phyloP scores from a whole-genome alignment of 2,888 invertebrate species.

The Epicampocera succincta region DNA sequence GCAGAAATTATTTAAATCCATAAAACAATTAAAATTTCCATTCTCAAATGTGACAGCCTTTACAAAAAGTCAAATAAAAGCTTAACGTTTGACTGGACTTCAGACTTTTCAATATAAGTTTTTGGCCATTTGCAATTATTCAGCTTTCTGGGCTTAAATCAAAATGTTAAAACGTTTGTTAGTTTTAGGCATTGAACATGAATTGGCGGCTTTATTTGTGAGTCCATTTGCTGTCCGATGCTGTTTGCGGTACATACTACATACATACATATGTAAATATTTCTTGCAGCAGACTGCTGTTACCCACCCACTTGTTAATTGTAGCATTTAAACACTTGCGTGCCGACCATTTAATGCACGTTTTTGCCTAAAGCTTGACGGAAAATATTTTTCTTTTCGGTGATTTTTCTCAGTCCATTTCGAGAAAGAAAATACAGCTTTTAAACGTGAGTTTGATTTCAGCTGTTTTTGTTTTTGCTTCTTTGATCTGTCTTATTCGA shows the following conservation, averaged over 20 bases:
- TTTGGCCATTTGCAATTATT: neutral
- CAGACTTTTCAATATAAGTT: slow-evolving; percentile 3
- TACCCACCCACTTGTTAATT: slow-evolving; percentile 69
- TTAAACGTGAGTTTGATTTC: slow-evolving; percentile 19
- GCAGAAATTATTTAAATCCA: slow-evolving; percentile 8
- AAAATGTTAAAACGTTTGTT: slow-evolving; percentile 12
- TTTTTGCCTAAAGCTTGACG: slow-evolving; percentile 55
- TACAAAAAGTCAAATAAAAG: slow-evolving; percentile 8
- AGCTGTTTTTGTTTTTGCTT: neutral
- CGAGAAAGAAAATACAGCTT: neutral
- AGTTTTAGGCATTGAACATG: slow-evolving; percentile 23
- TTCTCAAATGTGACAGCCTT: slow-evolving; percentile 45
- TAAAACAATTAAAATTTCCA: slow-evolving; percentile 60
- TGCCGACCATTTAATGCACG: slow-evolving; percentile 67
- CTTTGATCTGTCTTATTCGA: neutral
- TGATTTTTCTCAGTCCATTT: slow-evolving; percentile 19
- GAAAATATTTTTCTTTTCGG: slow-evolving; percentile 16
- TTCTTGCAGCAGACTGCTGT: slow-evolving; percentile 25
- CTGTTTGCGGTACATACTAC: no score
- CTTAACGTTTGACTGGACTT: neutral
- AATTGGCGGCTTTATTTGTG: slow-evolving; percentile 29
- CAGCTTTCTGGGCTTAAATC: neutral
- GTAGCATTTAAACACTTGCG: slow-evolving; percentile 67
- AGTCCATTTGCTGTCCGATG: neutral
- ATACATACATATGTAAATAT: no score